Base-by-base conservation (phyloP, 2,888 invertebrate species). In the Sphaerophoria taeniata region DNA sequence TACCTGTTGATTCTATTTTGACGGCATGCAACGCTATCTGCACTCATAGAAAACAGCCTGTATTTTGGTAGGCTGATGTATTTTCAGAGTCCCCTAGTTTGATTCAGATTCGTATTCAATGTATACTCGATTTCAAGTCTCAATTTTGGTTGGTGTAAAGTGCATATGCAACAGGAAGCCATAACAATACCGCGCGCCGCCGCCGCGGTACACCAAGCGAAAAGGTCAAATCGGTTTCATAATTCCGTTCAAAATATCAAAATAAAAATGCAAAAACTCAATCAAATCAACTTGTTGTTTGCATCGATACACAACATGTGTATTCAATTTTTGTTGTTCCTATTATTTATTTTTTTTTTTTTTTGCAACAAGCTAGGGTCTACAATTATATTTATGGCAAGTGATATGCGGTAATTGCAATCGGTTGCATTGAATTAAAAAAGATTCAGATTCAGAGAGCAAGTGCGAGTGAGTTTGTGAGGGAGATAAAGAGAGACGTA, bases 381-480 rank as follows among this genome's bases (percentile, higher is more conserved):
- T 72, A 63, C 14, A 77, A 39, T 24, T 24, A 24, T 69, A 72
- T 77, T 81, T 76, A 81, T 85, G 76, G 85, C 76, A 73, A 81
- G 81, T 73, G 81, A 85, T 85, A 85, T 73, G 85, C 81, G 81
- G 81, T 85, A 81, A 81, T 81, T 85, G 81, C 81, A 73, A 85
- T 85, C 85, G 81, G 61, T 77, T 73, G 81, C 73, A 80, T 81
- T 77, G 73, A 81, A 77, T 85, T 69, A 85, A 56, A 24, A 24
- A 24, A 80, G 81, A 81, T 72, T 84, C 75, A 36, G 56, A 85
- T 56, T 63, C 55, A 56, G 69, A 65, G 51, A 39, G 34, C 5
- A 31, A 43, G 11, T 16, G 6, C n/a, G 4, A 56, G 31, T 33
- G 12, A n/a, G 6, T 31, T n/a, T n/a, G 16, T 45, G 2, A 45